phyloP scores from a whole-genome alignment of 2,113 vertebrate genomes.

The Murina feae region DNA sequence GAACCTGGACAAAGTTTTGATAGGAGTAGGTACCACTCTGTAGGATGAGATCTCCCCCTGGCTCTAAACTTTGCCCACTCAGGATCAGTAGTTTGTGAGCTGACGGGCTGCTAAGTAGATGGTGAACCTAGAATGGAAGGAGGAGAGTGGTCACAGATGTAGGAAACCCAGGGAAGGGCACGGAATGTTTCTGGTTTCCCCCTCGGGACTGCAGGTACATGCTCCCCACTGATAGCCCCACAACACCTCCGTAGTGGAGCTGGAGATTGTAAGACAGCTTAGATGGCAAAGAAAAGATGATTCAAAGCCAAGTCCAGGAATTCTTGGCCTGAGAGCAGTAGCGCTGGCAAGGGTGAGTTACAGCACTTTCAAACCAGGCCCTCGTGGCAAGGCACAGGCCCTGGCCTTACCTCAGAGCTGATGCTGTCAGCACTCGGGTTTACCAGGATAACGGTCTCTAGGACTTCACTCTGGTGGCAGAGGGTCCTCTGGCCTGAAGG shows the following conservation, averaged over 20 bases:
- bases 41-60: conserved; percentile 89
- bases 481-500: conserved; percentile 91
- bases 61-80: conserved; percentile 92
- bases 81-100: conserved; percentile 91
- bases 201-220: neutral
- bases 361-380: neutral
- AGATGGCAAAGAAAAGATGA: neutral
- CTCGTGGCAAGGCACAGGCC: neutral
- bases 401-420: conserved; percentile 86
- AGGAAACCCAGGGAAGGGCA: neutral
- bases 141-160: neutral
- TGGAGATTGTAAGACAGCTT: neutral
- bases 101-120: conserved; percentile 88
- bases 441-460: conserved; percentile 91
- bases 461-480: conserved; percentile 89
- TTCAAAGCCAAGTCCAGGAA: neutral
- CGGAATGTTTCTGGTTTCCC: neutral
- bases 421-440: conserved; percentile 89
- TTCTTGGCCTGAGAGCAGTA: neutral
- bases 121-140: conserved; percentile 82
- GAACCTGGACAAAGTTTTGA: conserved; percentile 87
- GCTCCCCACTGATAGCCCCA: neutral
- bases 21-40: conserved; percentile 90
- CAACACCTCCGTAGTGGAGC: neutral
- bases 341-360: neutral